Percentiles rank a stretch among this genome's conserved stretches.
These are phyloP conservation scores for Sepiola atlantica DNA, from an alignment of 2,888 invertebrate genomes.

Conservation along the genomic window DNA sequence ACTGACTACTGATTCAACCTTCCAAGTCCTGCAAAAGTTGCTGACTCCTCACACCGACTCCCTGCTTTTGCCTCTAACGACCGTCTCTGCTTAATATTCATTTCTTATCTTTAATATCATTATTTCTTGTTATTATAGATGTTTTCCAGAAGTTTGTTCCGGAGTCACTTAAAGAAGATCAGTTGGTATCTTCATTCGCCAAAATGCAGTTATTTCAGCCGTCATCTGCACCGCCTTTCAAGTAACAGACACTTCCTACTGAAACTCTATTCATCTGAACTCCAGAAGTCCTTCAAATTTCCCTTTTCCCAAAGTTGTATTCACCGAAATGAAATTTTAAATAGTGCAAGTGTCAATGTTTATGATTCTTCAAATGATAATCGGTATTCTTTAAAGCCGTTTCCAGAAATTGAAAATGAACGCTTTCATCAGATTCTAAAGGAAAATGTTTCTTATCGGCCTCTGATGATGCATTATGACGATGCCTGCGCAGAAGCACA, in stretches of 20 bases:
- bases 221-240: not conserved
- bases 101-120: not conserved
- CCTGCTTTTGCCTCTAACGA: too few species aligned
- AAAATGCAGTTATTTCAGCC: not conserved
- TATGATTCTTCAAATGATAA: not conserved
- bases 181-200: not conserved
- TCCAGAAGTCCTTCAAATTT: not conserved
- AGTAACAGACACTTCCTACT: not conserved
- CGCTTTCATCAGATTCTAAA: not conserved
- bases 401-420: conserved; percentile 43
- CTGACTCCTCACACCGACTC: too few species aligned
- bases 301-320: not conserved
- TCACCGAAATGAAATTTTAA: not conserved
- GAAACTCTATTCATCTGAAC: not conserved
- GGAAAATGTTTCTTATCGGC: not conserved
- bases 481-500: not conserved
- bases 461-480: not conserved
- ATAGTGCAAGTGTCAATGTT: not conserved
- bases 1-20: too few species aligned
- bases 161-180: not conserved
- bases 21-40: too few species aligned
- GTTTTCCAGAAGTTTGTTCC: not conserved
- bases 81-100: not conserved
- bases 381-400: not conserved
- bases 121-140: not conserved